Base-by-base conservation (phyloP, 2,888 invertebrate species). In the Pollenia angustigena region DNA sequence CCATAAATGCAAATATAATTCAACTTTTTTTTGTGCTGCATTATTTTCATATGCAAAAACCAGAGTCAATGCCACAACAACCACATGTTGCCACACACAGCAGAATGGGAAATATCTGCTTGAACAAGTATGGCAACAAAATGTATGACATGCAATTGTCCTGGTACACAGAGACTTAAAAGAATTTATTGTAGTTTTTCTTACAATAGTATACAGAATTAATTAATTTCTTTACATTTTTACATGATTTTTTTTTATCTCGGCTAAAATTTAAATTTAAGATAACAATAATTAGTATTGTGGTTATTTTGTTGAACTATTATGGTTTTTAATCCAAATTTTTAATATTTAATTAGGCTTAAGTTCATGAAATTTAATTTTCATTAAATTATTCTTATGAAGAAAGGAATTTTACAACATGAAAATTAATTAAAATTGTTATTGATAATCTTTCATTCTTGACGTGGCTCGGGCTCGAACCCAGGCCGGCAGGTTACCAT, bases 51-150 rank as follows among this genome's bases (percentile, higher is more conserved):
- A 82, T 69, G 69, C 74, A 74, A 86, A 32, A 69, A 42, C 42
- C 78, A 82, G 58, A 68, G 68, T 56, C 82, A 82, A 68, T 81
- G 82, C 75, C 86, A 71, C 80, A 75, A 44, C 79, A 79, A 54
- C 79, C 83, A 83, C 83, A 82, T 66, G 79, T 80, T 74, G 82
- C 69, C 62, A 54, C 46, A 75, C 18, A 58, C 32, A 16, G 18
- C 50, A 69, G 23, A 69, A 50, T 44, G 60, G 42, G 18, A 18
- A 48, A 76, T 18, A 10, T 18, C 18, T 62, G 42, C n/a, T 44
- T 14, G 18, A 71, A 18, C 54, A 54, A 16, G 42, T 62, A 32
- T 12, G 10, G 23, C 3, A 42, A 46, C 40, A 58, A 58, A 4
- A 32, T 42, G 23, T 42, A 42, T 60, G 18, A 18, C 42, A 79